Conservation (phyloP, 1,140 invertebrate species). For the Anagrus nilaparvatae region DNA sequence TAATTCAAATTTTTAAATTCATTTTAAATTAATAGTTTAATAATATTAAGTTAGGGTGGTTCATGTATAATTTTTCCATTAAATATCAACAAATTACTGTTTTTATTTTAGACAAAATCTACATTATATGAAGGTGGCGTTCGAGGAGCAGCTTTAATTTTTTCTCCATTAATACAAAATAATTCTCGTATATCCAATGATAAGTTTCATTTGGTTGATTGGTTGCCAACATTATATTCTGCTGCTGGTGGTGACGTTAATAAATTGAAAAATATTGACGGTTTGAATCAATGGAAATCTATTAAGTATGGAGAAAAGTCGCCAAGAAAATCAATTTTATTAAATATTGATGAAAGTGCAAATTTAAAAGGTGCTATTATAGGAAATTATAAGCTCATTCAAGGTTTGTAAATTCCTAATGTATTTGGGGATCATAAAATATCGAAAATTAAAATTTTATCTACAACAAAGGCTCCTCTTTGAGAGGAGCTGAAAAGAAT, state of each 20-base stretch:
- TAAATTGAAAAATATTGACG: slow-evolving; percentile 32
- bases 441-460: no score
- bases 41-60: no score
- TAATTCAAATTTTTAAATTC: no score
- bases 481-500: no score
- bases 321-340: slow-evolving; percentile 17
- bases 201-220: slow-evolving; percentile 61
- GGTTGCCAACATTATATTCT: slow-evolving; percentile 56
- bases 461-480: no score
- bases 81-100: no score
- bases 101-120: slow-evolving; percentile 32
- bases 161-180: slow-evolving; percentile 41
- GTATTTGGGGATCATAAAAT: background rate
- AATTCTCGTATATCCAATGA: slow-evolving; percentile 43
- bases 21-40: no score
- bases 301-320: slow-evolving; percentile 17
- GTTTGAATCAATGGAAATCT: slow-evolving; percentile 42
- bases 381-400: slow-evolving; percentile 27
- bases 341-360: slow-evolving; percentile 28
- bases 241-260: slow-evolving; percentile 42
- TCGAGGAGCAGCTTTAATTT: slow-evolving; percentile 49
- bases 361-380: slow-evolving; percentile 21
- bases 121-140: slow-evolving; percentile 57
- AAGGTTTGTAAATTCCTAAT: slow-evolving; percentile 17
- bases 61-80: no score